Evolutionary conservation across 2,797 vertebrate species (phyloP).

Genomic region (Sphenodon punctatus): DNA sequence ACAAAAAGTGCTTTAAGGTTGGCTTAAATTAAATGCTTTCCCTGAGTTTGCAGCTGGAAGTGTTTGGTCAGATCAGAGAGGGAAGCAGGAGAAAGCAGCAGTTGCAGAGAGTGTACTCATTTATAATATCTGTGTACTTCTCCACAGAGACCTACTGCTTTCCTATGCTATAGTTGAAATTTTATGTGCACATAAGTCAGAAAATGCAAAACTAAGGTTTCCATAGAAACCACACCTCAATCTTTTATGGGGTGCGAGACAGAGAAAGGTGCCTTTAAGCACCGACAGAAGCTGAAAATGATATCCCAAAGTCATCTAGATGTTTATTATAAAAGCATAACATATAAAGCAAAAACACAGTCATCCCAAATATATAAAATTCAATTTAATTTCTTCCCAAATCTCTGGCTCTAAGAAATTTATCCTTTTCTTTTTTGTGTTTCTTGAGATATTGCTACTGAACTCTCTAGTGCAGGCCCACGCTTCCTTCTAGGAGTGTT

Average conservation of each 20-base stretch:
- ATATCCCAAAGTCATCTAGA: too few relatives aligned
- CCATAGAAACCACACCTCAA: not conserved
- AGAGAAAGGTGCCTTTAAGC: not conserved
- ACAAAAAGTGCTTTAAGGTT: not conserved
- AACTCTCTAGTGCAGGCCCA: not conserved
- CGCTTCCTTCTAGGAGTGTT: not conserved
- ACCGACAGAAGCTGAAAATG: not conserved
- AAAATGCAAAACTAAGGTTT: not conserved
- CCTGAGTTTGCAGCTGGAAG: not conserved
- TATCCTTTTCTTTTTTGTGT: not conserved
- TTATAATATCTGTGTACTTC: not conserved
- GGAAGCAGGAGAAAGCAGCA: not conserved
- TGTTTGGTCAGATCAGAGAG: not conserved
- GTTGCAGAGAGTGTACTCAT: not conserved
- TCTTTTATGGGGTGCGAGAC: not conserved
- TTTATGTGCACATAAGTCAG: not conserved
- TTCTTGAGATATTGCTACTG: not conserved
- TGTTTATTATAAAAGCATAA: not conserved
- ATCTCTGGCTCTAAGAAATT: too few relatives aligned
- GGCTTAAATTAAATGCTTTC: not conserved
- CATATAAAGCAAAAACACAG: not conserved
- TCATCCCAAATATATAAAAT: not conserved
- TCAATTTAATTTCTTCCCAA: too few relatives aligned
- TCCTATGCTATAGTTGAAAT: not conserved
- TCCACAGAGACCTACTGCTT: not conserved